A percentile compares a stretch with the other conserved stretches of the same genome.
phyloP scores from a whole-genome alignment of 2,888 invertebrate genomes.

The Geophilus truncorum region DNA sequence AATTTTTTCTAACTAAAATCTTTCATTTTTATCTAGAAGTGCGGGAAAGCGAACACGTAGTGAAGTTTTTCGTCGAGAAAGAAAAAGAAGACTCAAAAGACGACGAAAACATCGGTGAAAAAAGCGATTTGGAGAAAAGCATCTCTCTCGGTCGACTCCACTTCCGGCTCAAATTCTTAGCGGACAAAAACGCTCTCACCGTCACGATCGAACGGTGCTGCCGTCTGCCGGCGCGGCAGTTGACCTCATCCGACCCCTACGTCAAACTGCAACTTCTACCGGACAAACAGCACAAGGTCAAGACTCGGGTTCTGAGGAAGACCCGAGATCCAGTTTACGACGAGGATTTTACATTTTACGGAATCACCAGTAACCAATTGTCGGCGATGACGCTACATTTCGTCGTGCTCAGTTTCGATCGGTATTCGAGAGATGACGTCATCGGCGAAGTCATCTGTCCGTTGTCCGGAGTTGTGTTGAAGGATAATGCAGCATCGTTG shows the following conservation, averaged over 20 bases:
- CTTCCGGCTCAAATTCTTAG: slow-evolving; percentile 83
- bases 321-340: slow-evolving; percentile 95
- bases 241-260: slow-evolving; percentile 89
- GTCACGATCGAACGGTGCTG: slow-evolving; percentile 88
- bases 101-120: slow-evolving; percentile 49
- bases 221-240: slow-evolving; percentile 78
- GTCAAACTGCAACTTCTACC: slow-evolving; percentile 95
- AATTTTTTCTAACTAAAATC: no score
- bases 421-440: slow-evolving; percentile 96
- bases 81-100: slow-evolving; percentile 44
- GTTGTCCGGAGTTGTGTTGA: slow-evolving; percentile 56
- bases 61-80: slow-evolving; percentile 54
- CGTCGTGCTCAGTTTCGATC: slow-evolving; percentile 82
- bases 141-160: slow-evolving; percentile 78
- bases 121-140: slow-evolving; percentile 52
- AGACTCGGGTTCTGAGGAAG: slow-evolving; percentile 91
- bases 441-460: slow-evolving; percentile 84
- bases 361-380: slow-evolving; percentile 78
- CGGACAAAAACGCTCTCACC: slow-evolving; percentile 82
- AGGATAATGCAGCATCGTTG: slow-evolving; percentile 49
- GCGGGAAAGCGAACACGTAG: slow-evolving; percentile 28
- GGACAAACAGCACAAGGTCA: slow-evolving; percentile 95
- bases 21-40: neutral
- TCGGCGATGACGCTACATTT: slow-evolving; percentile 87
- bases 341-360: slow-evolving; percentile 98